Percentiles rank a stretch among this genome's conserved stretches.
phyloP scores from a whole-genome alignment of 2,888 invertebrate genomes.

The Amblyjoppa fuscipennis region DNA sequence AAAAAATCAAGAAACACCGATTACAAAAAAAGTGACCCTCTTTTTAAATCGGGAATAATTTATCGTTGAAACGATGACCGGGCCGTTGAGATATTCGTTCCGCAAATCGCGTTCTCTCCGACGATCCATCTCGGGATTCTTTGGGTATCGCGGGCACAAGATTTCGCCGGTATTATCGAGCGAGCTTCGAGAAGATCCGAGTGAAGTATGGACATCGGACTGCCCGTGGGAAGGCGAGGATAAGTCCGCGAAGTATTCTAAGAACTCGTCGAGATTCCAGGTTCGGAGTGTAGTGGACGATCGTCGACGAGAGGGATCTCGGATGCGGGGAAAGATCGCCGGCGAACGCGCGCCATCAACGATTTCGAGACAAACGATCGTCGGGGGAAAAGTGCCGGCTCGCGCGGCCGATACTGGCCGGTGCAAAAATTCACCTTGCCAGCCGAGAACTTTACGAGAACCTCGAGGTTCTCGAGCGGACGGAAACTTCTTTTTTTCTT shows the following conservation, averaged over 20 bases:
- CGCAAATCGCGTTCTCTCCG: slow-evolving; percentile 10
- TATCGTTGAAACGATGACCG: neutral
- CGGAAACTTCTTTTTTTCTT: slow-evolving; percentile 13
- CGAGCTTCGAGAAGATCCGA: slow-evolving; percentile 26
- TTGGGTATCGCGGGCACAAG: slow-evolving; percentile 13
- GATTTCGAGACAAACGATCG: slow-evolving; percentile 45
- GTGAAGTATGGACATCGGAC: slow-evolving; percentile 27
- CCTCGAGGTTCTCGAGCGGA: slow-evolving; percentile 34
- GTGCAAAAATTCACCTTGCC: slow-evolving; percentile 54
- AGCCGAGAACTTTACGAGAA: slow-evolving; percentile 54
- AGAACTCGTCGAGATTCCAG: slow-evolving; percentile 69
- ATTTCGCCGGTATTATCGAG: slow-evolving; percentile 40
- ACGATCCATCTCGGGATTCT: slow-evolving; percentile 4
- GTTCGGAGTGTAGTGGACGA: slow-evolving; percentile 55
- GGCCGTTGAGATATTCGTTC: neutral
- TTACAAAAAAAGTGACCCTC: neutral
- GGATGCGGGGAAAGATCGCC: slow-evolving; percentile 22
- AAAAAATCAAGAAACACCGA: neutral
- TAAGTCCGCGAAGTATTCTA: slow-evolving; percentile 60
- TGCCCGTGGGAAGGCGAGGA: slow-evolving; percentile 62
- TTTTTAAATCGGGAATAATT: neutral
- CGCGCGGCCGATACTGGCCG: slow-evolving; percentile 27
- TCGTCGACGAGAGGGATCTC: slow-evolving; percentile 29
- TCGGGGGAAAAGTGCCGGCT: slow-evolving; percentile 51
- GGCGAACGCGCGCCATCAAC: slow-evolving; percentile 31